These are phyloP conservation scores for Pseudococcus longispinus DNA, from an alignment of 2,888 invertebrate species.

Conservation along the genomic window DNA sequence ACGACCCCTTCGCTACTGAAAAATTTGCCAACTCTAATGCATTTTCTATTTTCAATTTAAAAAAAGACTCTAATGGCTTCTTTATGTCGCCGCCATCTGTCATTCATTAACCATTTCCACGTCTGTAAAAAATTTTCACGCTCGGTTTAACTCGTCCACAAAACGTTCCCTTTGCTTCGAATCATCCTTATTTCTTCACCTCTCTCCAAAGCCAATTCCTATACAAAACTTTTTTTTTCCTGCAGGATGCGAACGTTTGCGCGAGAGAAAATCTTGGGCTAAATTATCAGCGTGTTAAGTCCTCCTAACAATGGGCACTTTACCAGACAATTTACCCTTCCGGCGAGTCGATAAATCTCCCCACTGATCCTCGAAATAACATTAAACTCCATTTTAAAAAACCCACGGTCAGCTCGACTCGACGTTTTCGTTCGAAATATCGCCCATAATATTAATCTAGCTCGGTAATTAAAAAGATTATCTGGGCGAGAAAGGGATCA, in stretches of 20 bases:
- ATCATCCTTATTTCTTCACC: neutral
- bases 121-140: neutral
- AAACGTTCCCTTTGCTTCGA: neutral
- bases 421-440: neutral
- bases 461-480: neutral
- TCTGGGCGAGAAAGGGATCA: neutral
- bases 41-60: slow-evolving; percentile 1
- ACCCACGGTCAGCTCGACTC: neutral
- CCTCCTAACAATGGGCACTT: neutral
- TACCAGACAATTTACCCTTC: slow-evolving; percentile 1
- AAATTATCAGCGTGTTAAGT: neutral
- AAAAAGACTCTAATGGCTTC: neutral
- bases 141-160: slow-evolving; percentile 10
- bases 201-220: neutral
- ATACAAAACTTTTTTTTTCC: neutral
- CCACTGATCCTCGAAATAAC: neutral
- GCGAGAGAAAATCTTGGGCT: neutral
- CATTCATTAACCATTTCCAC: neutral
- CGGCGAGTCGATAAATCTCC: neutral
- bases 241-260: neutral
- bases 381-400: neutral
- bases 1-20: neutral
- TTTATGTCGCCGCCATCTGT: slow-evolving; percentile 26
- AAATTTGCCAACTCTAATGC: neutral
- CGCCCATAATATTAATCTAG: neutral